Evolutionary conservation across 2,113 vertebrate genomes (phyloP), one percentile per base, ranked within the genome.

Genomic region (western clawed frog (Xenopus tropicalis)): DNA sequence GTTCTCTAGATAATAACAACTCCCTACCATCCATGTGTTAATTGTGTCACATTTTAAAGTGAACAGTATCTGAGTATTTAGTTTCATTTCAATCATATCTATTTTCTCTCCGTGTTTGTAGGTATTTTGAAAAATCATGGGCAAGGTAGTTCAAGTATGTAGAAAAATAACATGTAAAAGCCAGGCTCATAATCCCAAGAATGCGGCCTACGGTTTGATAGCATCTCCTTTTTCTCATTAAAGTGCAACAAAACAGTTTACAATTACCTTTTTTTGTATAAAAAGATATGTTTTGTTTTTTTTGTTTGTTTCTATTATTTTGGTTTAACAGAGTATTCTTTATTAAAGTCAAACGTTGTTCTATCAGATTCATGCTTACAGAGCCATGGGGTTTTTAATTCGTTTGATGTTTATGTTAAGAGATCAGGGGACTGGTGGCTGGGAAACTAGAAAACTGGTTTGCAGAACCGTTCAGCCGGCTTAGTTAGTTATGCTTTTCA

Each of bases 1-100:
- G 58, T 76, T 69, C 58, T 76, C 52, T 17, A 69, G 73, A 76
- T 76, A 76, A 76, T 76, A 76, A 76, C 73, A 76, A 63, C 66
- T 69, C 66, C 66, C 59, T 76, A 69, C 73, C 66, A 69, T 76
- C 66, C 46, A 69, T 76, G 66, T 69, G 73, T 69, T 76, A 76
- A 76, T 76, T 76, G 73, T 76, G 66, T 76, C 66, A 76, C 46
- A 69, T 69, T 76, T 69, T 76, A 69, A 76, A 56, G 58, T 63
- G 66, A 69, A 69, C 66, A 63, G 66, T 48, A 69, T 76, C 66
- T 69, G 51, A 69, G 66, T 62, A 54, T 61, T 61, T 62, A 43
- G 61, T 69, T 76, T 62, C 43, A 58, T n/a, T n/a, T 67, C 66
- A 76, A 56, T 69, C 69, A 63, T 63, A 56, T 76, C 66, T 69